These are phyloP conservation scores for Oryctolagus cuniculus DNA, from an alignment of 2,113 vertebrate genomes.

Conservation along the genomic window mOryCun1.1 NC_091432.1:217532001-217532500, in stretches of 20 bases:
- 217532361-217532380: conserved; percentile 90
- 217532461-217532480: conserved; percentile 84
- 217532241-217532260: conserved; percentile 99
- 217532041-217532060: conserved; percentile 97
- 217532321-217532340: conserved; percentile 89
- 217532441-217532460: conserved; percentile 90
- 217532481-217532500: conserved; percentile 77
- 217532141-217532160: conserved; percentile 98
- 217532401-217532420: conserved; percentile 91
- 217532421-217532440: conserved; percentile 90
- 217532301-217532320: conserved; percentile 92
- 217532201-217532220: conserved; percentile 99
- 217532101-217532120: conserved; percentile 91
- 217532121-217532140: conserved; percentile 92
- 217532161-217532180: conserved; percentile 94
- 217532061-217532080: conserved; percentile 95
- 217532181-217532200: conserved; percentile 99
- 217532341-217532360: conserved; percentile 90
- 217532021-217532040: conserved; percentile 94
- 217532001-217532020: conserved; percentile 93
- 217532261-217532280: conserved; percentile 99
- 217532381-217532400: conserved; percentile 90
- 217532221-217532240: conserved; percentile 99
- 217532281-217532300: conserved; percentile 99
- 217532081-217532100: conserved; percentile 94